Evolutionary conservation across 2,113 vertebrate species (phyloP).

Genomic region (Eurypyga helias): DNA sequence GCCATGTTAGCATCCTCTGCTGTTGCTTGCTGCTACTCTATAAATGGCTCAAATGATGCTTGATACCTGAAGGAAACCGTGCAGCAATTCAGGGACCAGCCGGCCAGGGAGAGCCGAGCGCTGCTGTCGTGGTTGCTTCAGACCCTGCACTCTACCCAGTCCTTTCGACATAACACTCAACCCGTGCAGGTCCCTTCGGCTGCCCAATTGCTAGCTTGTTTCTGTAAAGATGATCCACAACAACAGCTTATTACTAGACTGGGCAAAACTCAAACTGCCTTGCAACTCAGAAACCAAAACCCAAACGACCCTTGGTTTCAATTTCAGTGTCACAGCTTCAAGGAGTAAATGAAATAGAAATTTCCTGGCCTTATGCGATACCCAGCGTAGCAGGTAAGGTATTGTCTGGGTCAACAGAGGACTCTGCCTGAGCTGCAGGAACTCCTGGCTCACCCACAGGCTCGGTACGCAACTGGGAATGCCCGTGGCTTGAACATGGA

Average conservation of each 20-base stretch:
- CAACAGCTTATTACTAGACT: not conserved
- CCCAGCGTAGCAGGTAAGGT: not conserved
- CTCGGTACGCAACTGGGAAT: not conserved
- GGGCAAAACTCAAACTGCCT: not conserved
- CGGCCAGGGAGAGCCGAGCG: rapidly evolving
- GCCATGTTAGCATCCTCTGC: not conserved
- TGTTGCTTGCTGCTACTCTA: not conserved
- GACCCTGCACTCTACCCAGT: not conserved
- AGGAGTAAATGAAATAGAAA: not conserved
- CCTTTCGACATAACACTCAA: not conserved
- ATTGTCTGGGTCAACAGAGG: not conserved
- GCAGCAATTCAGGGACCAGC: not conserved
- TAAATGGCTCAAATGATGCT: not conserved
- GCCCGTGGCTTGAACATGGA: not conserved
- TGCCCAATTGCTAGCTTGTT: not conserved
- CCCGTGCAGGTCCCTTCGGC: not conserved
- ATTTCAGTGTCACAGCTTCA: not conserved
- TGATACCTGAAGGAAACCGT: not conserved
- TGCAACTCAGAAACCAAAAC: not conserved
- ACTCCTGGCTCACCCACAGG: not conserved
- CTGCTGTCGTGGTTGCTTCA: not conserved
- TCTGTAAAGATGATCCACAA: not conserved
- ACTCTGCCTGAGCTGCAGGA: not conserved
- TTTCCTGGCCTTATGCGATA: not conserved
- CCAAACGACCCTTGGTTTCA: not conserved